Percentiles rank a stretch among this genome's conserved stretches.
phyloP scores from a whole-genome alignment of 2,888 invertebrate genomes.

The Habrosyne pyritoides region DNA sequence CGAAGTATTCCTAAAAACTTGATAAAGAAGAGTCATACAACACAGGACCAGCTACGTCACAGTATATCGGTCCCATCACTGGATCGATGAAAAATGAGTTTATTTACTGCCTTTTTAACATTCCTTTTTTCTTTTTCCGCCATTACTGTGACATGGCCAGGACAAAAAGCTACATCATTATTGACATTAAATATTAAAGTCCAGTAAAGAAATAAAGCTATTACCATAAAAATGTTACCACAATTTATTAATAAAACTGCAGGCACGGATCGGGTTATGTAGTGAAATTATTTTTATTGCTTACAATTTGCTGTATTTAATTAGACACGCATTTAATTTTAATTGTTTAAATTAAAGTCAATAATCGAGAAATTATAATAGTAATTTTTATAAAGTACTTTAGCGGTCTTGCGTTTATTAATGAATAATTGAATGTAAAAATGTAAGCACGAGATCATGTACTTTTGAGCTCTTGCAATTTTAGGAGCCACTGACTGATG shows the following conservation, averaged over 20 bases:
- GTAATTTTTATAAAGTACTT: no score
- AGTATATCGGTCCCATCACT: slow-evolving; percentile 17
- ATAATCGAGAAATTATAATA: no score
- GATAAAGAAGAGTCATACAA: neutral
- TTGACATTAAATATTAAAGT: slow-evolving; percentile 3
- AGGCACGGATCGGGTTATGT: no score
- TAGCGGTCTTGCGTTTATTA: no score
- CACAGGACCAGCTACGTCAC: neutral
- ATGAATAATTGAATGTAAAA: no score
- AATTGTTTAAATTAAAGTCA: no score
- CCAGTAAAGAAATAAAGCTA: slow-evolving; percentile 1
- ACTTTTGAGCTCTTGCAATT: no score
- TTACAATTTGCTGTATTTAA: neutral
- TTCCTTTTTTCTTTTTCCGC: slow-evolving; percentile 13
- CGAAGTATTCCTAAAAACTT: neutral
- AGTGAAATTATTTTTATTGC: neutral
- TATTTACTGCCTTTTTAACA: slow-evolving; percentile 19
- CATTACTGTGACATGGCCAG: slow-evolving; percentile 1
- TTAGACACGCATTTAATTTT: no score
- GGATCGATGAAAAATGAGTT: slow-evolving; percentile 25
- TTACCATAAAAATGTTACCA: neutral
- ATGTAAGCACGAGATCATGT: no score
- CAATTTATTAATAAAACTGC: neutral
- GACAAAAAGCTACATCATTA: slow-evolving; percentile 2
- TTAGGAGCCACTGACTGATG: no score